These are phyloP conservation scores for Acronicta leporina DNA, from an alignment of 2,888 invertebrate genomes.

Conservation along the genomic window DNA sequence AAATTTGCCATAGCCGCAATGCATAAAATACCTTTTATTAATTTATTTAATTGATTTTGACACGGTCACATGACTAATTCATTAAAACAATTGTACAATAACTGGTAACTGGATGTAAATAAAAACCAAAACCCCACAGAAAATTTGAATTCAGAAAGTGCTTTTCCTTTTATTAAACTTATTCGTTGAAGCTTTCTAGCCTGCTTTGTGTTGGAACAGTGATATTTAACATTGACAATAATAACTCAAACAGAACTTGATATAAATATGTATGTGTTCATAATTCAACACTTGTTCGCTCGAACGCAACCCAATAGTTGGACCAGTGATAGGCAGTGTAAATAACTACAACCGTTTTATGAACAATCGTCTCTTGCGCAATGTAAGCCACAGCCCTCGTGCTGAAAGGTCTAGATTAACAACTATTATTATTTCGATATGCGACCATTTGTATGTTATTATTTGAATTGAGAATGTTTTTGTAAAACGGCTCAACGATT, in stretches of 20 bases:
- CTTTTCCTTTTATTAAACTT: background rate
- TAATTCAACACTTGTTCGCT: constrained; percentile 57
- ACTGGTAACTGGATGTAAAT: too few relatives aligned
- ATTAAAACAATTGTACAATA: too few relatives aligned
- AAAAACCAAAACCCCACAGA: background rate
- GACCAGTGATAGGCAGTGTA: constrained; percentile 63
- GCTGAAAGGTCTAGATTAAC: constrained; percentile 62
- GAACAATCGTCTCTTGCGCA: constrained; percentile 72
- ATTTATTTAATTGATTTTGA: background rate
- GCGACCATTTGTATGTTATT: constrained; percentile 28
- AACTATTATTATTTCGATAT: constrained; percentile 49
- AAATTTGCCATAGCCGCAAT: constrained; percentile 4
- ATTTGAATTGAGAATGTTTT: constrained; percentile 24
- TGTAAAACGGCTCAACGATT: constrained; percentile 1
- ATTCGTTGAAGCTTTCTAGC: background rate
- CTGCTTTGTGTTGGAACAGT: background rate
- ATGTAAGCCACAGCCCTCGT: constrained; percentile 65
- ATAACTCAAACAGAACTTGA: constrained; percentile 25
- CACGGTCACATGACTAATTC: background rate
- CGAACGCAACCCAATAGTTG: constrained; percentile 50
- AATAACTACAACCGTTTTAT: constrained; percentile 65
- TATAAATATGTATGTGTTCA: constrained; percentile 43
- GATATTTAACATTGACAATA: constrained; percentile 15
- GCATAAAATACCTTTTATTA: background rate
- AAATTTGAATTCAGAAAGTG: constrained; percentile 2